phyloP scores from a whole-genome alignment of 2,113 vertebrate species.

The Capra hircus region DNA sequence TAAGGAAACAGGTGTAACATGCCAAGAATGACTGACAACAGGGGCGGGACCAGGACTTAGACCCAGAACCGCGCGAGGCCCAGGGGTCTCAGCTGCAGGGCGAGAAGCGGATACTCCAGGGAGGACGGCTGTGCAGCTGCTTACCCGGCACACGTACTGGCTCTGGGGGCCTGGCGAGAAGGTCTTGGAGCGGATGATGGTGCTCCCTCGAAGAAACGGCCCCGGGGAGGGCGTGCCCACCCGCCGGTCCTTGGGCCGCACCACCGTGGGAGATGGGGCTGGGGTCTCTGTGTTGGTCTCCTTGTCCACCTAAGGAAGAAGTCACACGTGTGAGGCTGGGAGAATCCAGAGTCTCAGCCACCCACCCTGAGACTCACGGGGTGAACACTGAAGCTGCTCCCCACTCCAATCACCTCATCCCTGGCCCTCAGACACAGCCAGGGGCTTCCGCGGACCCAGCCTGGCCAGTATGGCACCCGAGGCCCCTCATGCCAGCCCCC shows the following conservation, averaged over 20 bases:
- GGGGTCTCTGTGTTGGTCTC: slow-evolving; percentile 90
- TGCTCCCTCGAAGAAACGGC: slow-evolving; percentile 92
- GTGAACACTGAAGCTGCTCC: neutral
- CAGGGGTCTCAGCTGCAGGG: accelerated
- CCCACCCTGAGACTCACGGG: neutral
- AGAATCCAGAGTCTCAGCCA: neutral
- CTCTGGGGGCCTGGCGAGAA: slow-evolving; percentile 98
- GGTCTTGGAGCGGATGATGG: slow-evolving; percentile 98
- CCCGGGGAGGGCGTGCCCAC: slow-evolving; percentile 83
- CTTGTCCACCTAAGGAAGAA: slow-evolving; percentile 86
- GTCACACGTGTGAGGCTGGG: neutral
- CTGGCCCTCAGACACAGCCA: neutral
- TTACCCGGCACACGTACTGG: slow-evolving; percentile 97
- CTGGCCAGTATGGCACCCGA: too few relatives aligned
- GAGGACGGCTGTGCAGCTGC: neutral
- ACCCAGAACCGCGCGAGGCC: neutral
- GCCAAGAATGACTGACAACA: neutral
- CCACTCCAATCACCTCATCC: neutral
- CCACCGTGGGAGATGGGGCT: slow-evolving; percentile 82
- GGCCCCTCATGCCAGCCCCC: accelerated
- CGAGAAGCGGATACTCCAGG: accelerated
- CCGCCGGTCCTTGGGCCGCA: slow-evolving; percentile 93
- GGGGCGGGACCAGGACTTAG: accelerated
- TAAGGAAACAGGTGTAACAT: neutral
- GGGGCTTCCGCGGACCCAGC: neutral